Conservation (phyloP, 2,888 invertebrate species). For the Julus scanicus region DNA sequence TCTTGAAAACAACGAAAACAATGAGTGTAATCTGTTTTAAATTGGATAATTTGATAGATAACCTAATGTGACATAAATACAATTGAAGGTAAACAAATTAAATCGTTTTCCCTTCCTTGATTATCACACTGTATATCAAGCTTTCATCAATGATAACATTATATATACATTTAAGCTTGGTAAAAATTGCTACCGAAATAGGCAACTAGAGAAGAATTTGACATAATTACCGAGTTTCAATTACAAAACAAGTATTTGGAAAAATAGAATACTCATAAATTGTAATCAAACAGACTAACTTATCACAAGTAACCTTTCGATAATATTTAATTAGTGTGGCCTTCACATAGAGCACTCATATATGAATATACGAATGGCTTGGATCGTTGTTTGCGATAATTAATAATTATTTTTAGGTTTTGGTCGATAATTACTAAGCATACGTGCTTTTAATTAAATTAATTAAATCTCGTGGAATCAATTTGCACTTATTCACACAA, state of each 20-base stretch:
- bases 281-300: too few relatives aligned
- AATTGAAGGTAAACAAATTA: constrained; percentile 5
- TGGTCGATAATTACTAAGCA: background rate
- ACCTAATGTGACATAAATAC: background rate
- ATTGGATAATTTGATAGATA: background rate
- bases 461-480: background rate
- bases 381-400: background rate
- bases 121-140: background rate
- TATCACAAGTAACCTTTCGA: too few relatives aligned
- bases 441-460: background rate
- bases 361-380: background rate
- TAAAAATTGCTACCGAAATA: too few relatives aligned
- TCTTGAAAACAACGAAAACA: background rate
- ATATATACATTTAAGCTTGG: too few relatives aligned
- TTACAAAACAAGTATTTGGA: too few relatives aligned
- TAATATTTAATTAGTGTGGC: too few relatives aligned
- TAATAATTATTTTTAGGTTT: background rate
- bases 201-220: too few relatives aligned
- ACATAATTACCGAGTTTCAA: too few relatives aligned
- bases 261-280: too few relatives aligned
- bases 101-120: background rate
- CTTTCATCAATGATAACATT: background rate
- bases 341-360: too few relatives aligned
- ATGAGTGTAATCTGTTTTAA: constrained; percentile 7
- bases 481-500: background rate